A percentile compares a stretch with the other conserved stretches of the same genome.
Evolutionary conservation across 2,797 vertebrate species (phyloP).

Genomic region (Microhierax caerulescens): DNA sequence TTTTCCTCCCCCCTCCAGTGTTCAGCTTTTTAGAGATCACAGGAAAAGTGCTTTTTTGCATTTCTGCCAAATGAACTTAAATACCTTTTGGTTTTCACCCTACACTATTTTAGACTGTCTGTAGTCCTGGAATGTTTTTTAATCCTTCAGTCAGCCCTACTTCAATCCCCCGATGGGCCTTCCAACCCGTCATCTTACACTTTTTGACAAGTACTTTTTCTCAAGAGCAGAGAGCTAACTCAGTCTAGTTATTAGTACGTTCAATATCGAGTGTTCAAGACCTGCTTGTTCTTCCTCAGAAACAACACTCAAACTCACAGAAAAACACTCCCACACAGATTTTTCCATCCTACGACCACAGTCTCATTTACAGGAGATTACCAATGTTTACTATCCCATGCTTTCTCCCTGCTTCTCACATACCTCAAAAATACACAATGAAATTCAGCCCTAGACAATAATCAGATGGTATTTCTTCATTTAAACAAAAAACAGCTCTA

Average conservation of each 20-base stretch:
- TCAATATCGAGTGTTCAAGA: neutral
- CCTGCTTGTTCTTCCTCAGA: neutral
- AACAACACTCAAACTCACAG: neutral
- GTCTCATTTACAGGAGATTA: neutral
- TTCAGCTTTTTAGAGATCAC: neutral
- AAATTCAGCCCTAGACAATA: neutral
- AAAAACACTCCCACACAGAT: neutral
- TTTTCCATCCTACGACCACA: neutral
- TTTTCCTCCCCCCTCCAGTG: neutral
- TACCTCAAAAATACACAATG: neutral
- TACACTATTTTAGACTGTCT: neutral
- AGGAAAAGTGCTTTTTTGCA: neutral
- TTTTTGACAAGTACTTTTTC: neutral
- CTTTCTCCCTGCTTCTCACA: neutral
- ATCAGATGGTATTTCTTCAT: neutral
- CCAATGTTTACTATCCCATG: neutral
- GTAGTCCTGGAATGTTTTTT: neutral
- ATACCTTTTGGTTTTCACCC: constrained; percentile 5
- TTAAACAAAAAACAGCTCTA: neutral
- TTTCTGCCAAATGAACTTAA: constrained; percentile 29
- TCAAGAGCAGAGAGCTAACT: neutral
- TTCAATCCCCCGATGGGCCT: neutral
- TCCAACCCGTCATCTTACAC: neutral
- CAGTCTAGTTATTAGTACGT: neutral
- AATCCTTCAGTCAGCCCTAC: neutral